phyloP scores from a whole-genome alignment of 2,113 vertebrate genomes.

The Melanerpes aurifrons region DNA sequence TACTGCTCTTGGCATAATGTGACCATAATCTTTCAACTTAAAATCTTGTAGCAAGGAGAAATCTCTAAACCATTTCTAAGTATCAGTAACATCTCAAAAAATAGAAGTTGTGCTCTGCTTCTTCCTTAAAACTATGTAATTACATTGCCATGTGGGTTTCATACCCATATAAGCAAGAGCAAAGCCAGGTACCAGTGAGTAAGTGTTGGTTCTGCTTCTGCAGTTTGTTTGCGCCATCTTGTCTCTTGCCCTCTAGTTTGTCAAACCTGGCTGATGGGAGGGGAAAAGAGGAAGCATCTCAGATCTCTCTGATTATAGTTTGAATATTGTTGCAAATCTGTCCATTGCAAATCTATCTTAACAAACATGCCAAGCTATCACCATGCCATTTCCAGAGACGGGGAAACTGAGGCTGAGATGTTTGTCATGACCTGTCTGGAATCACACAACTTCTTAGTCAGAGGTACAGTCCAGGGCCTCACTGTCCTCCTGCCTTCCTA shows the following conservation, averaged over 20 bases:
- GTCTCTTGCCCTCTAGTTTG: not conserved
- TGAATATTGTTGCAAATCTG: not conserved
- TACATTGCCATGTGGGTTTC: not conserved
- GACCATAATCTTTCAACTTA: not conserved
- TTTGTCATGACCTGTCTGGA: not conserved
- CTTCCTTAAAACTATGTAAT: not conserved
- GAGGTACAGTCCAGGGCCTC: not conserved
- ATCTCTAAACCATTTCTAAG: not conserved
- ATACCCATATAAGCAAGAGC: not conserved
- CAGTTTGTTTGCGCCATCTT: not conserved
- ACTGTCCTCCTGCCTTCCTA: accelerated
- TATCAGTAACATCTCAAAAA: not conserved
- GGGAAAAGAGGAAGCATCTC: not conserved
- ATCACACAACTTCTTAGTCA: not conserved
- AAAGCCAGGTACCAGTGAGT: not conserved
- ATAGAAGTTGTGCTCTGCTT: not conserved
- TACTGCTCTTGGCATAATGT: not conserved
- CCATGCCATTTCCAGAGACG: not conserved
- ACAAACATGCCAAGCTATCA: not conserved
- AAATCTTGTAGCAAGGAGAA: not conserved
- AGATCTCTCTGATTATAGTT: not conserved
- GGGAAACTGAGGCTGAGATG: not conserved
- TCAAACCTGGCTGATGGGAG: not conserved
- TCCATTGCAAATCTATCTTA: not conserved
- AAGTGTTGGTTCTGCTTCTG: not conserved